These are phyloP conservation scores for Drosophila elegans DNA, from an alignment of 1,140 invertebrate genomes.

Conservation along the genomic window DNA sequence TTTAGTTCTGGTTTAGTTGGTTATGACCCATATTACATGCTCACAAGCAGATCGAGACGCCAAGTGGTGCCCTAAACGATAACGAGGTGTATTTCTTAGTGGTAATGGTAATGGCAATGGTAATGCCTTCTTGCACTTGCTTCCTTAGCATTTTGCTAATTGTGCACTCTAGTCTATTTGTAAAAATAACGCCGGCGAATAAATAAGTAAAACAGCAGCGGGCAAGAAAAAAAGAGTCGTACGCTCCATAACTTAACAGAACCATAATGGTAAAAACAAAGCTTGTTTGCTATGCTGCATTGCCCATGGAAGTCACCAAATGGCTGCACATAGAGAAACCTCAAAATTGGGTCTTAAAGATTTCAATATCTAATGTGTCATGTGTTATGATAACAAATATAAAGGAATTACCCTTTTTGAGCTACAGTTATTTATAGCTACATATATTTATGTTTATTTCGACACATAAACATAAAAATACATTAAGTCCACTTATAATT, in stretches of 20 bases:
- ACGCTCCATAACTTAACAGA: conserved; percentile 60
- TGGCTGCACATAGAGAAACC: conserved; percentile 10
- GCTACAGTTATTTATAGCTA: too few relatives aligned
- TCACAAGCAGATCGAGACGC: conserved; percentile 38
- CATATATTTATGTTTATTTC: too few relatives aligned
- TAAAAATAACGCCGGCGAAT: not conserved
- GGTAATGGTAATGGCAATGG: not conserved
- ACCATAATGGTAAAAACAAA: conserved; percentile 28
- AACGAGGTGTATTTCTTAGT: conserved; percentile 32
- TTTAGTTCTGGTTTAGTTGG: conserved; percentile 65
- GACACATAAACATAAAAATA: too few relatives aligned
- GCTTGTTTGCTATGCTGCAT: conserved; percentile 63
- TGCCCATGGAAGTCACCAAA: conserved; percentile 50
- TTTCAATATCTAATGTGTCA: too few relatives aligned
- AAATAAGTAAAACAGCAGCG: not conserved
- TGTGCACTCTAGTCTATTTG: conserved; percentile 34
- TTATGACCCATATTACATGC: conserved; percentile 68
- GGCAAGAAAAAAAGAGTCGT: conserved; percentile 39
- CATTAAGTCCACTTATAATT: too few relatives aligned
- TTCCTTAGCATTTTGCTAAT: conserved; percentile 51
- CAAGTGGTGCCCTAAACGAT: conserved; percentile 47
- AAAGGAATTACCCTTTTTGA: too few relatives aligned
- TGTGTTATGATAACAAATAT: too few relatives aligned
- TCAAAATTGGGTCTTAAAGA: not conserved
- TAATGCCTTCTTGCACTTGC: conserved; percentile 35